Evolutionary conservation across 2,888 invertebrate species (phyloP).

Genomic region (Scaptomyza polygonia): DNA sequence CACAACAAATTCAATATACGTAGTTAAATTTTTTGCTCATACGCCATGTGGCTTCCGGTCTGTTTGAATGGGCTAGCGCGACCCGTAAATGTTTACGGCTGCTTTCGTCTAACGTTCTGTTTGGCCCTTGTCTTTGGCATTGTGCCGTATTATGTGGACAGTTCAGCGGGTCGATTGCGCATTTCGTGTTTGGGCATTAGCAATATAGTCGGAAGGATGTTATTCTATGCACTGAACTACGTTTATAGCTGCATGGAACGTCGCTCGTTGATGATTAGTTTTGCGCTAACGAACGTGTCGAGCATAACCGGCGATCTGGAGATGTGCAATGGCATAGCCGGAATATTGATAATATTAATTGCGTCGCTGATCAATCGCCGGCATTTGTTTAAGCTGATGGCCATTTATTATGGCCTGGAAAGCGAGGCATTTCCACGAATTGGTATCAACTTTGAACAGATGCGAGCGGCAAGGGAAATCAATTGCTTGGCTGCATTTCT

Average conservation of each 20-base stretch:
- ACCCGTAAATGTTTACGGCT: conserved; percentile 74
- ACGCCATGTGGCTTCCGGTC: conserved; percentile 52
- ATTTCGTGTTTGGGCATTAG: conserved; percentile 54
- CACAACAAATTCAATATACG: not conserved
- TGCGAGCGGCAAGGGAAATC: conserved; percentile 42
- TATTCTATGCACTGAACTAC: conserved; percentile 52
- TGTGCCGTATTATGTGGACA: conserved; percentile 64
- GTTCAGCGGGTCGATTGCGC: conserved; percentile 17
- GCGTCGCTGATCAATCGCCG: conserved; percentile 50
- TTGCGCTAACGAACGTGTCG: conserved; percentile 71
- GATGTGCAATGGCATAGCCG: conserved; percentile 71
- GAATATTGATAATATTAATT: conserved; percentile 56
- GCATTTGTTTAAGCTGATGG: conserved; percentile 51
- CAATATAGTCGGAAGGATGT: conserved; percentile 57
- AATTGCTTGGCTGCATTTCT: conserved; percentile 41
- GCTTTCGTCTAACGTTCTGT: conserved; percentile 62
- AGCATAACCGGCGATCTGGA: conserved; percentile 70
- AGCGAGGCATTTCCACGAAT: conserved; percentile 54
- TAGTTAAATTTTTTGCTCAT: conserved; percentile 27
- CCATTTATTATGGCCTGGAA: conserved; percentile 59
- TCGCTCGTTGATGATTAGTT: conserved; percentile 64
- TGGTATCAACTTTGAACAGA: conserved; percentile 68
- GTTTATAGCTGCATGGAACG: conserved; percentile 34
- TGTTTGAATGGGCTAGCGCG: conserved; percentile 43
- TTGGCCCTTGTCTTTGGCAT: conserved; percentile 67